A percentile compares a stretch with the other conserved stretches of the same genome.
Conservation (phyloP, 1,140 invertebrate genomes). For the Atopsyche davidsoni region DNA sequence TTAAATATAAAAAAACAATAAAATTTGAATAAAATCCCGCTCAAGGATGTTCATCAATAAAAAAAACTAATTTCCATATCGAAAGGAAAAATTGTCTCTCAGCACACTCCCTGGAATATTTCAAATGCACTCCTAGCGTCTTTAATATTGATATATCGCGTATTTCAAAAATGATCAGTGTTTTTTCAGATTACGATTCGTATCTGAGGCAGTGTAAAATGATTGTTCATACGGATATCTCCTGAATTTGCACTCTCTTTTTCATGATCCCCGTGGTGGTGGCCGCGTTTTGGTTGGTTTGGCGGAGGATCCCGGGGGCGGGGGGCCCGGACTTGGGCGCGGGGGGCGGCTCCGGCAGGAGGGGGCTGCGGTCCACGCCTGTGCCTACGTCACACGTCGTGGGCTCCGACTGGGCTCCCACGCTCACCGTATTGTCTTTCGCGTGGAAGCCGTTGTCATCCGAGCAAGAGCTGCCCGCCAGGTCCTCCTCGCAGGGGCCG, state of each 20-base stretch:
- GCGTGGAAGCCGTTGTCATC: constrained; percentile 37
- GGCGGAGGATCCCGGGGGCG: constrained; percentile 56
- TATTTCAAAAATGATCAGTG: not conserved
- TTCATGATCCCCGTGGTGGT: constrained; percentile 62
- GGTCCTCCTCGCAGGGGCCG: constrained; percentile 35
- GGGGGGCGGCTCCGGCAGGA: constrained; percentile 62
- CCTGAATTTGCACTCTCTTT: constrained; percentile 81
- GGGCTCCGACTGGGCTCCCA: constrained; percentile 38
- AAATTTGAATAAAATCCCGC: no score
- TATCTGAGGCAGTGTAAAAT: constrained; percentile 22
- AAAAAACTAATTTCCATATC: no score
- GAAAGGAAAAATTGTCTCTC: no score
- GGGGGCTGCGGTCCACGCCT: constrained; percentile 49
- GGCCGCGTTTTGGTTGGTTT: constrained; percentile 45
- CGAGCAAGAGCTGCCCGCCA: constrained; percentile 44
- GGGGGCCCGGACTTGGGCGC: constrained; percentile 54
- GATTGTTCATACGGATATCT: constrained; percentile 72
- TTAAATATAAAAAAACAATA: no score
- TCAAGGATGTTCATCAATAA: no score
- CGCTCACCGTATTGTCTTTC: constrained; percentile 49
- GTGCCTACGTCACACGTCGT: constrained; percentile 38
- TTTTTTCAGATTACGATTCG: not conserved
- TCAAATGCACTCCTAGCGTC: not conserved
- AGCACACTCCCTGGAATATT: no score
- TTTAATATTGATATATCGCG: not conserved